A percentile compares a stretch with the other conserved stretches of the same genome.
These are phyloP conservation scores for Nestor notabilis DNA, from an alignment of 2,113 vertebrate genomes.

Conservation along the genomic window DNA sequence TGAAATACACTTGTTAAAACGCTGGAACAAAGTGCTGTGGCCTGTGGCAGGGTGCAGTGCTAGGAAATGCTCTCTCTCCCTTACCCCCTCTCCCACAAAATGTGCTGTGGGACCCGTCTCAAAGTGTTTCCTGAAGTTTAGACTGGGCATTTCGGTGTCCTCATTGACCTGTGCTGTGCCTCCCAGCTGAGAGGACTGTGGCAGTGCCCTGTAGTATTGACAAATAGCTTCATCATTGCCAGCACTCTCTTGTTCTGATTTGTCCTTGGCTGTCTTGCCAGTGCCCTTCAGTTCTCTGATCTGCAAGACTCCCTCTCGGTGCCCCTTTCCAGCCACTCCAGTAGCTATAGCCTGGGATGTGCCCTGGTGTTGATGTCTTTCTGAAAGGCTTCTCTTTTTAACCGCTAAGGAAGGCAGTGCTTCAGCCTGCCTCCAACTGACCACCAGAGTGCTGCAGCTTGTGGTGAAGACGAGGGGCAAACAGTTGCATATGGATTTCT, in stretches of 20 bases:
- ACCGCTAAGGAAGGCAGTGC: background rate
- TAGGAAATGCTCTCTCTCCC: background rate
- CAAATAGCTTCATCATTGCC: background rate
- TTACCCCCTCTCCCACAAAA: rapidly evolving
- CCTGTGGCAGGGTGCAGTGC: background rate
- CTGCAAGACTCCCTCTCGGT: background rate
- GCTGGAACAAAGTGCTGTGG: background rate
- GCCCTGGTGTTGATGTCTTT: background rate
- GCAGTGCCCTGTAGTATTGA: background rate
- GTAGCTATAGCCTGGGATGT: background rate
- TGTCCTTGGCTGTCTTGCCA: background rate
- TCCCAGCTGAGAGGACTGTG: background rate
- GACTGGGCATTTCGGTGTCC: too few species aligned
- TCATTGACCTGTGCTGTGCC: background rate
- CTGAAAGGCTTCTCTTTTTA: background rate
- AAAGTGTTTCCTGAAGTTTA: background rate
- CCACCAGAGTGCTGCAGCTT: background rate
- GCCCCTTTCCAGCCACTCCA: background rate
- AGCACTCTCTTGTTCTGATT: background rate
- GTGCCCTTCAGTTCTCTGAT: background rate
- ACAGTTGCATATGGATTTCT: background rate
- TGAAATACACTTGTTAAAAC: background rate
- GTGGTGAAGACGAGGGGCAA: background rate
- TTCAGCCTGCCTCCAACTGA: background rate
- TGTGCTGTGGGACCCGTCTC: background rate